These are phyloP conservation scores for Drosophila athabasca DNA, from an alignment of 1,140 invertebrate species.

Conservation along the genomic window DNA sequence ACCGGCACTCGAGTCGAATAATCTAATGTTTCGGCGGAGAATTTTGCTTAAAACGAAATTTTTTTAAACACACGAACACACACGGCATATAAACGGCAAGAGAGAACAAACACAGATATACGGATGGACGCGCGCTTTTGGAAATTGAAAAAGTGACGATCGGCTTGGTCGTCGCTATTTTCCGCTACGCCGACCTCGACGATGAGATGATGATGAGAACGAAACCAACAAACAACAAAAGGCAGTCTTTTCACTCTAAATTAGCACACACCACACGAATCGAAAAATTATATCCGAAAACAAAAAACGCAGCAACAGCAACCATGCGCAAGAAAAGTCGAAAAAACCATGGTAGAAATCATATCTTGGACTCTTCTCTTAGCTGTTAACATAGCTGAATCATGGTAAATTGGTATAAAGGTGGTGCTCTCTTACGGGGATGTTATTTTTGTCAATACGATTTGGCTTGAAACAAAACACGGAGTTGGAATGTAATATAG, in stretches of 20 bases:
- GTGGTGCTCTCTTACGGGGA: no score
- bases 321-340: slow-evolving; percentile 47
- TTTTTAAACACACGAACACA: slow-evolving; percentile 36
- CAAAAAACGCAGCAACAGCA: slow-evolving; percentile 37
- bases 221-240: slow-evolving; percentile 25
- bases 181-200: slow-evolving; percentile 4
- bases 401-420: no score
- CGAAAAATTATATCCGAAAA: slow-evolving; percentile 48
- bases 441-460: no score
- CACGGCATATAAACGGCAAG: slow-evolving; percentile 9
- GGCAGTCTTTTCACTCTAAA: slow-evolving; percentile 33
- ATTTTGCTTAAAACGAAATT: slow-evolving; percentile 62
- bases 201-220: slow-evolving; percentile 9
- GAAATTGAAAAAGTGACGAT: slow-evolving; percentile 29
- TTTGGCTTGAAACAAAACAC: no score
- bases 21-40: neutral
- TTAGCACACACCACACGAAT: slow-evolving; percentile 31
- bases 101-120: slow-evolving; percentile 28
- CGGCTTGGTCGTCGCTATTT: slow-evolving; percentile 37
- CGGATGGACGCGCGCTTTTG: slow-evolving; percentile 46
- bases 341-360: slow-evolving; percentile 12
- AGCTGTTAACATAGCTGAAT: no score
- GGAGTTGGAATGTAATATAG: no score
- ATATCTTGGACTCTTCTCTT: no score
- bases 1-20: slow-evolving; percentile 14